These are phyloP conservation scores for Halichoerus grypus DNA, from an alignment of 2,113 vertebrate genomes.

Conservation along the genomic window DNA sequence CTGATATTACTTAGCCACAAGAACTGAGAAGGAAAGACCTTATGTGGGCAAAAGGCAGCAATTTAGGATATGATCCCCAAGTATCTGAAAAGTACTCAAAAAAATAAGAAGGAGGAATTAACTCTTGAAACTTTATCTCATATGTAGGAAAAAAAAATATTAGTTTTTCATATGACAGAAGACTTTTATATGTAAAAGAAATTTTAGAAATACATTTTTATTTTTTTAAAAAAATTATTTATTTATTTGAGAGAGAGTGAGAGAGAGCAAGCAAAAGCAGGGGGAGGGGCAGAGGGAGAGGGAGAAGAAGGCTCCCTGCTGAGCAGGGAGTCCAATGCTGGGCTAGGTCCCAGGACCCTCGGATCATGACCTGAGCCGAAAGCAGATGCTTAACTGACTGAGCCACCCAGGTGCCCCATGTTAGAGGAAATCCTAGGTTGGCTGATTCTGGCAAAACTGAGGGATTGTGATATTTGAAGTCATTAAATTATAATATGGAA, in stretches of 20 bases:
- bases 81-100: background rate
- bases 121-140: background rate
- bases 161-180: background rate
- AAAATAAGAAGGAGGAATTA: background rate
- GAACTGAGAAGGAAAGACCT: background rate
- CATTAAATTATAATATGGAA: background rate
- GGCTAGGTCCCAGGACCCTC: background rate
- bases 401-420: background rate
- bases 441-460: background rate
- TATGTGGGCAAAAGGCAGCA: background rate
- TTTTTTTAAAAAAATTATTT: background rate
- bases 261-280: background rate
- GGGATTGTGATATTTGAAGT: background rate
- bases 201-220: background rate
- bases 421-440: background rate
- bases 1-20: background rate
- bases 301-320: background rate
- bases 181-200: background rate
- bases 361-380: background rate
- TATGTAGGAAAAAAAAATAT: background rate
- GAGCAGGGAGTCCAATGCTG: background rate
- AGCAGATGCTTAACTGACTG: background rate
- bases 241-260: background rate
- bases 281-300: background rate
- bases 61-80: background rate